Evolutionary conservation across 2,797 vertebrate species (phyloP), one percentile per base, ranked within the genome.

Genomic region (Antrozous pallidus): DNA sequence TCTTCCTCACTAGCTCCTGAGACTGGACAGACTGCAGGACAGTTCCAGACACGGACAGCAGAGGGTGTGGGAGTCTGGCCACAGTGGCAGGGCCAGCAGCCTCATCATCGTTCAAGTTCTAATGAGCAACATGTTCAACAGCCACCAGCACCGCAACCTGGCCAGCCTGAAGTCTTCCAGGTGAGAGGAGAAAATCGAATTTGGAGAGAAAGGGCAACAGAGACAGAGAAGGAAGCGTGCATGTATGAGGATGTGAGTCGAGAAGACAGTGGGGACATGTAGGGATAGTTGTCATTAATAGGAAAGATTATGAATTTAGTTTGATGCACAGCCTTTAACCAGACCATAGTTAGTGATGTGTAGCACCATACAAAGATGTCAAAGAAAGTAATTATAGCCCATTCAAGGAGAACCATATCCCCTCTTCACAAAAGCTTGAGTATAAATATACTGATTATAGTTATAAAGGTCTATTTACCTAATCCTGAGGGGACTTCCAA

Each of bases 161-260:
- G 97, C 98, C 99, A 99, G 97, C 98, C 99, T 2, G 99, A 99
- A 97, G 99, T 99, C 96, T 99, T 99, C 97, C 98, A 99, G 94
- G 99, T 99, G 95, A 98, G 98, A 87, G 16, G 13, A 84, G 33
- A 33, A 70, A 54, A n/a, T 73, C 17, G 67, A 88, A 20, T 54
- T 58, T 71, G 74, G 56, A 69, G 31, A 70, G 42, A 63, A 33
- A 28, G 69, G 42, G 40, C 12, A 49, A 69, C 42, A 9, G 24
- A 71, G 63, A 58, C 14, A 45, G 31, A 69, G 36, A 73, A 75
- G 63, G 51, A 71, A 67, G n/a, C 9, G 28, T 10, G 11, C 18
- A 5, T 79, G n/a, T n/a, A 74, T 24, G 61, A 17, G 94, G 40
- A 61, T 69, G 16, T 54, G n/a, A 14, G 2, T 28, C 5, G 16